Base-by-base conservation (phyloP, 92 coral and sea anemone genomes). In the Porites divaricata region DNA sequence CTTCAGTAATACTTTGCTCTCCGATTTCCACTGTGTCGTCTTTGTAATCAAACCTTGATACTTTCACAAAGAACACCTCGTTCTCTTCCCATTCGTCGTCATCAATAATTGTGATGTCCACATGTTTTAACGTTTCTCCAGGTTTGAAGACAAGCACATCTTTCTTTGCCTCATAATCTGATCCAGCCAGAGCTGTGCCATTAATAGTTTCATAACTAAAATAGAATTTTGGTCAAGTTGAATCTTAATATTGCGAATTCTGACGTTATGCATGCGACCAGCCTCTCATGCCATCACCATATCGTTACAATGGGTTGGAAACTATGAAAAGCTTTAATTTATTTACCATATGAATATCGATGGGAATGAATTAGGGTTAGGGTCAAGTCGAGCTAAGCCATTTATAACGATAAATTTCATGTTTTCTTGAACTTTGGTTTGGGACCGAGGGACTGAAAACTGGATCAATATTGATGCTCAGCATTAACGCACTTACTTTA, bases 81-180 rank as follows among this genome's bases (percentile, higher is more conserved):
- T 96, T 95, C 59, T 95, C 98, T 81, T 96, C 99, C 99, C 99
- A 96, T 59, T 96, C 97, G 71, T 96, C 93, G 81, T 96, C 99
- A 74, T 96, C 99, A 64, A 96, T 86, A 63, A 96, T 96, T 16
- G 95, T 92, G 67, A 96, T 93, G 68, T 93, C 93, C 49, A 96
- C 89, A 83, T 94, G 89, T 69, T 96, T 96, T 65, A 91, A 84
- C 6, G 85, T 89, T 65, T 96, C 99, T 68, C 92, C 98, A 11
- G 99, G 98, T 76, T 96, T 95, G 83, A 96, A 96, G 52, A 95
- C 92, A 84, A 96, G 66, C 16, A 92, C 90, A 74, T 96, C 99
- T 56, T 93, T 96, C 90, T 91, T 96, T 19, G 91, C 87, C 24
- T 92, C 81, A 50, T 92, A 96, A 81, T 96, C 99, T 26, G 95